Percentiles rank a stretch among this genome's conserved stretches.
Evolutionary conservation across 1,140 invertebrate genomes (phyloP).

Genomic region (Neomicropteryx cornuta): DNA sequence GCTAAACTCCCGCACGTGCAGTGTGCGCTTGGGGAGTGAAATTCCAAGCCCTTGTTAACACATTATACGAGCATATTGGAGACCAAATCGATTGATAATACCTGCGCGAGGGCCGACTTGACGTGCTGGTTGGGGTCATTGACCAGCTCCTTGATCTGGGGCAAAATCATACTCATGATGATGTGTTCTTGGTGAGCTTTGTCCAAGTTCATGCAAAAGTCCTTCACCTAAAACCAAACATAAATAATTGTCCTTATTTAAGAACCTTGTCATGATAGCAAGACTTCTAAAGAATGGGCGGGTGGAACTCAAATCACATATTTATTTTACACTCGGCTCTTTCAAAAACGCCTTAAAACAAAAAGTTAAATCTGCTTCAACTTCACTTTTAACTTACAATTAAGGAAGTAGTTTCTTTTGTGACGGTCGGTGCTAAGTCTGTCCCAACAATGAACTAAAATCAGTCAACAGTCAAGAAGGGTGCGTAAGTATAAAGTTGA

Average conservation of each 20-base stretch:
- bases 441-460: neutral
- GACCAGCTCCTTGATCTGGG: slow-evolving; percentile 96
- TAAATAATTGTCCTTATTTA: neutral
- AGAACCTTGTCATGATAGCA: neutral
- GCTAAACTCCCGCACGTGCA: no score
- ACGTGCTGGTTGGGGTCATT: slow-evolving; percentile 97
- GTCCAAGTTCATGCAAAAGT: slow-evolving; percentile 94
- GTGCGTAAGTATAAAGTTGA: slow-evolving; percentile 5
- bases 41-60: no score
- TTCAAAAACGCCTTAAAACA: slow-evolving; percentile 4
- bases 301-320: neutral
- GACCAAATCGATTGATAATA: no score
- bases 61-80: no score
- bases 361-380: neutral
- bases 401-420: neutral
- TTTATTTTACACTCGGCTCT: neutral
- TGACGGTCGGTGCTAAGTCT: neutral
- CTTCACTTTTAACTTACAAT: neutral
- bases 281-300: neutral
- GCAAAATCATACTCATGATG: slow-evolving; percentile 95
- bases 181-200: slow-evolving; percentile 84
- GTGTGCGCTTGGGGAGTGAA: no score
- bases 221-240: slow-evolving; percentile 49
- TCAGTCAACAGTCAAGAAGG: neutral
- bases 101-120: slow-evolving; percentile 96